Conservation (phyloP, 1,140 invertebrate species). For the Lanistes nyassanus region DNA sequence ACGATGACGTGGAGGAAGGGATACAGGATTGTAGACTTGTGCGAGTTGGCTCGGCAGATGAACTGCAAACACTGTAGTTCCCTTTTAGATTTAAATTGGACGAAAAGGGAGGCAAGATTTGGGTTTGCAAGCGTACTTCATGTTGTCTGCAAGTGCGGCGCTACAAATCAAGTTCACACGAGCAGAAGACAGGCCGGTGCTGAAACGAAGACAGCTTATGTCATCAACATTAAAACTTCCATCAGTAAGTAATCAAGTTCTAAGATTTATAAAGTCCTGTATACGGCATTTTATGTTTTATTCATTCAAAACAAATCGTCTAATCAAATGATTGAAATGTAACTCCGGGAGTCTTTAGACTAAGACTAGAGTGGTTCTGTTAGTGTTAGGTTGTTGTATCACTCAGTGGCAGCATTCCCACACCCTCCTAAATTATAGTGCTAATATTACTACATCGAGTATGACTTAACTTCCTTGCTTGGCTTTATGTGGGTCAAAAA, state of each 20-base stretch:
- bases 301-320: too few species aligned
- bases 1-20: slow-evolving; percentile 1
- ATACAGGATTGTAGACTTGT: neutral
- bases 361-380: too few species aligned
- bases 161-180: slow-evolving; percentile 9
- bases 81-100: neutral
- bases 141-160: neutral
- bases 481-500: too few species aligned
- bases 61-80: neutral
- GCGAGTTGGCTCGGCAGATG: neutral
- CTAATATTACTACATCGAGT: too few species aligned
- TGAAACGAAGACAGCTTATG: neutral
- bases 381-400: too few species aligned
- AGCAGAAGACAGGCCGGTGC: neutral
- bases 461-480: too few species aligned
- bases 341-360: too few species aligned
- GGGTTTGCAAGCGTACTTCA: slow-evolving; percentile 12
- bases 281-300: too few species aligned
- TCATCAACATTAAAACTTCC: slow-evolving; percentile 12
- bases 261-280: too few species aligned
- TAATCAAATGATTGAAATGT: too few species aligned
- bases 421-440: too few species aligned
- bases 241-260: neutral
- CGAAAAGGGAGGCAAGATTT: neutral
- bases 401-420: too few species aligned